Base-by-base conservation (phyloP, 64 coral and sea anemone genomes). In the Montipora foliosa region DNA sequence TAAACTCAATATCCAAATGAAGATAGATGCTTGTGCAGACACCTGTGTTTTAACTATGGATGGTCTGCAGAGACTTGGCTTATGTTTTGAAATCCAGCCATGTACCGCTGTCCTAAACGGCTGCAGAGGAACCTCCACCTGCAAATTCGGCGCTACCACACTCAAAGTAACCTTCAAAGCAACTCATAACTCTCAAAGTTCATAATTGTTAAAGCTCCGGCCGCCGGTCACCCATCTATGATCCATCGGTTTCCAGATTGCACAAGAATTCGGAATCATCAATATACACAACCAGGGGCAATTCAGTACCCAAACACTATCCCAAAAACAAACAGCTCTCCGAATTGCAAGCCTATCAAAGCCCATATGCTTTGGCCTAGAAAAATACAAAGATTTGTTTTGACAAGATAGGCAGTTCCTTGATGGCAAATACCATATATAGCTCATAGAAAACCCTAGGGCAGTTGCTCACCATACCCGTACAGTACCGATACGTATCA, bases 271-370 rank as follows among this genome's bases (percentile, higher is more conserved):
- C 29, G 75, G 57, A 50, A 89, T 90, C 7, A 58, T 88, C 48
- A 93, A 83, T 70, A 84, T 80, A 37, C 70, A 94, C 50, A 94
- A 88, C 3, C 92, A 94, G 51, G 87, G 89, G 21, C 62, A 89
- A 13, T 89, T 85, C 2, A 11, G 7, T 13, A 52, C 45, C 57
- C 80, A 88, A 29, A 10, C 74, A 89, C 49, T 0, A 70, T 5
- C 29, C 9, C 15, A 68, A 19, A 57, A n/a, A 64, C 7, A 29
- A 47, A 19, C 21, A 67, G 44, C 8, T 67, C 9, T 57, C 82
- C 44, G 64, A 19, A 15, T 50, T 50, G 20, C 10, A 79, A 58
- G 45, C 72, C 4, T 58, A 49, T 44, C 49, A 80, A 19, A 60
- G 53, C 53, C 48, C 50, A 90, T 44, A 69, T 57, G 19, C 5